These are phyloP conservation scores for Andrena flavipes DNA, from an alignment of 2,888 invertebrate species.

Conservation along the genomic window DNA sequence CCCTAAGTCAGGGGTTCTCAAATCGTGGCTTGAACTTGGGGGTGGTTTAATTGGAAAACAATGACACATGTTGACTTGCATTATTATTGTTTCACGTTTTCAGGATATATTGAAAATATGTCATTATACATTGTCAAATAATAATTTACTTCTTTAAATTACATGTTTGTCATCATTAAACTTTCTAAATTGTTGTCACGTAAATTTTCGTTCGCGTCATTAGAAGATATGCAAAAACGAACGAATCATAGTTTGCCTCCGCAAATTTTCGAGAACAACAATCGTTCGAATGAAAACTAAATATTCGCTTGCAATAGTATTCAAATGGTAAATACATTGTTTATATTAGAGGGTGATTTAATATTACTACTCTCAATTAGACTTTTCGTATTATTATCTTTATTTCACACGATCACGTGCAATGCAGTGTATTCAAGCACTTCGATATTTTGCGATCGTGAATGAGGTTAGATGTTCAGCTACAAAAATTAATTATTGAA, in stretches of 20 bases:
- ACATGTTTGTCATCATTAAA: not conserved
- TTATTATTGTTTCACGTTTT: not conserved
- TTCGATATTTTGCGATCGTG: not conserved
- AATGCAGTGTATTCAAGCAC: not conserved
- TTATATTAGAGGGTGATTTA: no score
- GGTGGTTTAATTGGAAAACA: not conserved
- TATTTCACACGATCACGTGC: not conserved
- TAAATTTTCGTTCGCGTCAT: no score
- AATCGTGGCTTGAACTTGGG: conserved; percentile 5
- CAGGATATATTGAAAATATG: not conserved
- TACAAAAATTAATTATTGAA: not conserved
- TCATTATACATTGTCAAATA: no score
- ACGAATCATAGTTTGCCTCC: not conserved
- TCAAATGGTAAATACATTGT: no score
- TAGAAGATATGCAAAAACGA: not conserved
- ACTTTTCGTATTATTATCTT: not conserved
- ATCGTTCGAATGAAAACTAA: no score
- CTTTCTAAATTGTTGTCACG: not conserved
- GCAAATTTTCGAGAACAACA: not conserved
- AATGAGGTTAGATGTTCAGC: conserved; percentile 25
- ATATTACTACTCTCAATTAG: not conserved
- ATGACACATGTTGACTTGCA: not conserved
- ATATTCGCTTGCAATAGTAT: no score
- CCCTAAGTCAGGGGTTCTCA: conserved; percentile 38
- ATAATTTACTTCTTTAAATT: not conserved